Evolutionary conservation across 2,797 vertebrate species (phyloP), one percentile per base, ranked within the genome.

Genomic region (Spinus pinus): DNA sequence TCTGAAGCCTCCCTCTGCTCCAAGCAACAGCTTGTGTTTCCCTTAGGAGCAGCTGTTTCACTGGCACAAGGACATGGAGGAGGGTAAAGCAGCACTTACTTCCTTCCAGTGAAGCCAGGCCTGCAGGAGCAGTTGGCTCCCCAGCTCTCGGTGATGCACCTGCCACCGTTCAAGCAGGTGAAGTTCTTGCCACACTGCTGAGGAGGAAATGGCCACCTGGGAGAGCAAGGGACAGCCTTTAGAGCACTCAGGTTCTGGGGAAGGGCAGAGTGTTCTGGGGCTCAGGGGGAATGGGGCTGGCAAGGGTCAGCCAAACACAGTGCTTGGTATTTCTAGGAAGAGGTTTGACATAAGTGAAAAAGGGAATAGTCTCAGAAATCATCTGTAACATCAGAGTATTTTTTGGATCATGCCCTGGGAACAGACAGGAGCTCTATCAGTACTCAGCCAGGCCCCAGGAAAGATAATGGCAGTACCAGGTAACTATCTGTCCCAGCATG

Each of bases 51-150:
- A 66, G 58, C 30, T 25, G 23, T 49, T 22, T 37, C 53, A 77
- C 37, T 33, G 37, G 56, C 85, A 72, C 16, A 44, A 22, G 31
- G 33, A 13, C 28, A 6, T 0, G 1, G 1, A 39, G 44, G 21
- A 74, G 53, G 57, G 72, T 15, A 51, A 35, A 41, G 71, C 56
- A 80, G 46, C 91, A 91, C 95, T 91, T 96, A 99, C 99, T 98
- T 99, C 93, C 94, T 96, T 10, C 99, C 99, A 1, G 94, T 94
- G 94, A 98, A 99, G n/a, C 98, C 99, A 0, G 97, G 98, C 90
- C 91, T 98, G 97, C 99, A 99, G 65, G 98, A 99, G 96, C 99
- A 99, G 98, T 99, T 99, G 78, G 98, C 98, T 61, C 98, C 98
- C 96, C 95, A 98, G 24, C 95, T 88, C 6, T 98, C 98, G 0